Evolutionary conservation across 2,113 vertebrate genomes (phyloP), one percentile per base, ranked within the genome.

Genomic region (Aepyceros melampus): DNA sequence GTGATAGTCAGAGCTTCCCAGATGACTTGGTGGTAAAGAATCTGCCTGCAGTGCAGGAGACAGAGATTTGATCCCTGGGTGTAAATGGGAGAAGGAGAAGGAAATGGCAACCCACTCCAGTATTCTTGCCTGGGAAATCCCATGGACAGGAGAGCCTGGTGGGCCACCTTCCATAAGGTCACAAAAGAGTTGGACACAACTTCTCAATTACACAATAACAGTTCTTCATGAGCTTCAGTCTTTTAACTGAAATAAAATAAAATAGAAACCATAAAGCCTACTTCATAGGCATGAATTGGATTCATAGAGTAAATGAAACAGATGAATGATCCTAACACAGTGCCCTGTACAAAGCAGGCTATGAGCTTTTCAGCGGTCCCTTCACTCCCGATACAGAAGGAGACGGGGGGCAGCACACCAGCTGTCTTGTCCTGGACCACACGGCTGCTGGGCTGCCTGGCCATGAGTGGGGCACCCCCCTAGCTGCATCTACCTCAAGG

Each of bases 331-430:
- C 19, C 79, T 53, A 49, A 71, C 21, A 27, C n/a, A 55, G 16
- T 56, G 7, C 3, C 55, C 33, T 11, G 16, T 43, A 36, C 56
- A 76, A 29, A 90, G 51, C 1, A 40, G n/a, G 58, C 51, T 93
- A 45, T 13, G 6, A 19, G 21, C 31, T 47, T 29, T 40, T 25
- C 31, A 43, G n/a, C 10, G 43, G 40, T 36, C 25, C 3, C 13
- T 29, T 93, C 36, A 45, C 7, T 21, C 17, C 1, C 1, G 47
- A 19, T 40, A 45, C 74, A 14, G 1, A 19, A 25, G 27, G 56
- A 64, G 51, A 51, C 2, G 12, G 6, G 27, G 29, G 17, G 6
- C 2, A 1, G 21, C 17, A 33, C 2, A 0, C 29, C 2, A 1
- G 0, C 0, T 19, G 60, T 90, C 79, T 40, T 56, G 43, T 71